Evolutionary conservation across 1,140 invertebrate species (phyloP), one percentile per base, ranked within the genome.

Genomic region (Heterodera schachtii): DNA sequence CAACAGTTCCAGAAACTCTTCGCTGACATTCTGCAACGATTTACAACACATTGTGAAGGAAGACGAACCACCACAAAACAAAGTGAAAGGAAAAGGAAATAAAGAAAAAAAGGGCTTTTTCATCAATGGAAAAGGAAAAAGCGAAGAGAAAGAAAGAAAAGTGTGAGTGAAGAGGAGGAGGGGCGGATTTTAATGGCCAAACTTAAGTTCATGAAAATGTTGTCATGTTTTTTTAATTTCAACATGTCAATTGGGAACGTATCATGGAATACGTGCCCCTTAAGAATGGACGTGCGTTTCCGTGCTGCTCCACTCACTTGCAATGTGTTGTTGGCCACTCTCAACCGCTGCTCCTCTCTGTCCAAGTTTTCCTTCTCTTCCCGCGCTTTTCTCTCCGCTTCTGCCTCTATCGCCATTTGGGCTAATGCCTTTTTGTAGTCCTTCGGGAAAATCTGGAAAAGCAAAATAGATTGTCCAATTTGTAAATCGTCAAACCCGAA

Each of bases 341-440:
- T 82, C 3, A 83, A 43, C 16, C 69, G 52, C 73, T 79, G 41
- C 70, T 84, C 86, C 47, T 66, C 83, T 6, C 64, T 5, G 31
- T 44, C 43, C 43, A 52, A 31, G n/a, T 84, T 84, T 31, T 84
- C 82, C 57, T 83, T 84, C 6, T 90, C 90, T 60, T 90, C 77
- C 31, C 70, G 90, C 79, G 91, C 90, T 0, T 87, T 66, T 66
- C 90, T 91, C 64, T 82, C 78, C 46, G 84, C 84, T 75, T 83
- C 85, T 31, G 81, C 75, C 84, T 93, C 92, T 78, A 93, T 91
- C 60, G 93, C 93, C 85, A 94, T 87, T 88, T 94, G 93, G 84
- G 94, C 93, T 5, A 99, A 90, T 7, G 94, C 97, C 84, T 95
- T 92, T 88, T 98, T 95, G 91, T 98, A 99, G 88, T 99, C 97